phyloP scores from a whole-genome alignment of 2,113 vertebrate species.

The Hemichromis elongatus region DNA sequence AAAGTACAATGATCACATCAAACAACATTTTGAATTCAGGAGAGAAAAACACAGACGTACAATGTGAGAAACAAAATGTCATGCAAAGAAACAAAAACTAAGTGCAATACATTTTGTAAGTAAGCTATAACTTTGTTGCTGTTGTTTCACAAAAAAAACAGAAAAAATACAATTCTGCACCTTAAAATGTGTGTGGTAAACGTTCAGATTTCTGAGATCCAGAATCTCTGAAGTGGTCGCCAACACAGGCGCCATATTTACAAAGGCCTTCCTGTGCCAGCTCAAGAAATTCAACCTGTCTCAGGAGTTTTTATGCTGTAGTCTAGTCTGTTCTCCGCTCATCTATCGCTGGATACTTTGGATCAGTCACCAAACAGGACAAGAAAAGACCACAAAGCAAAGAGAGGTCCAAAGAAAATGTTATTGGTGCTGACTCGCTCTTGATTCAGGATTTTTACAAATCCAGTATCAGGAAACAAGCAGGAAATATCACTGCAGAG shows the following conservation, averaged over 20 bases:
- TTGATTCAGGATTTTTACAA: not conserved
- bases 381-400: rapidly evolving
- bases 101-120: not conserved
- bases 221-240: not conserved
- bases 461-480: not conserved
- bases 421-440: rapidly evolving
- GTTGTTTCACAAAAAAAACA: not conserved
- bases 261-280: not conserved
- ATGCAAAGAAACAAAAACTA: not conserved
- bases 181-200: no score
- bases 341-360: not conserved
- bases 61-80: no score
- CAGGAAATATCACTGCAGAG: not conserved
- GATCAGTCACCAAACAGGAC: not conserved
- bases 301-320: not conserved
- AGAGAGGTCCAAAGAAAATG: not conserved
- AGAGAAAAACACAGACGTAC: no score
- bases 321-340: not conserved
- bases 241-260: no score
- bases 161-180: not conserved
- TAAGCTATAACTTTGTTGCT: not conserved
- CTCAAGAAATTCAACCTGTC: no score
- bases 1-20: not conserved
- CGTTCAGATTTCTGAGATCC: rapidly evolving
- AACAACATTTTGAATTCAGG: not conserved